Conservation (phyloP, 2,888 invertebrate genomes). For the Drosophila barbarae region DNA sequence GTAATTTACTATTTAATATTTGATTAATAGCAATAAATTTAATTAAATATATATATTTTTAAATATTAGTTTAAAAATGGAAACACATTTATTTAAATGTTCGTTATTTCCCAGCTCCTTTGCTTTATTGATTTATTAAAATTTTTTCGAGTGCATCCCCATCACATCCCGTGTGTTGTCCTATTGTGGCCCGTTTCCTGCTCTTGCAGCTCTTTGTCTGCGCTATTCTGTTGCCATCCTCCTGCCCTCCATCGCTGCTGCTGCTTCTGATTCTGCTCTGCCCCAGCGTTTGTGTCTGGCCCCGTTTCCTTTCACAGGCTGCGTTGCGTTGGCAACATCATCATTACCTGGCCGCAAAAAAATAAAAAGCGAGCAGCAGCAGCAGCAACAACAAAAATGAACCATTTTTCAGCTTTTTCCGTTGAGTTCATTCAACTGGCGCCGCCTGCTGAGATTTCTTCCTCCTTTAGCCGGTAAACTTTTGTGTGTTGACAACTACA, state of each 20-base stretch:
- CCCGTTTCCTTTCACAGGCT: slow-evolving; percentile 65
- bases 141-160: slow-evolving; percentile 14
- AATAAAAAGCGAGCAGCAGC: slow-evolving; percentile 15
- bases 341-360: slow-evolving; percentile 62
- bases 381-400: slow-evolving; percentile 23
- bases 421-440: slow-evolving; percentile 67
- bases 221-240: slow-evolving; percentile 37
- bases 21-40: neutral
- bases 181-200: slow-evolving; percentile 69
- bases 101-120: neutral
- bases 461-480: slow-evolving; percentile 34
- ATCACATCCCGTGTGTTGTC: slow-evolving; percentile 53
- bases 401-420: slow-evolving; percentile 48
- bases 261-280: slow-evolving; percentile 38
- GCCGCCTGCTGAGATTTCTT: slow-evolving; percentile 64
- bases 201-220: slow-evolving; percentile 55
- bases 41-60: too few relatives aligned
- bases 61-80: too few relatives aligned
- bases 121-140: neutral
- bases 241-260: slow-evolving; percentile 39
- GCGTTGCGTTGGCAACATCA: slow-evolving; percentile 57
- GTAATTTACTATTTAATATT: neutral
- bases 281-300: slow-evolving; percentile 36
- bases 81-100: neutral
- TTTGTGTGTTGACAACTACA: slow-evolving; percentile 41